Evolutionary conservation across 1,140 invertebrate species (phyloP).

Genomic region (Drosophila willistoni): DNA sequence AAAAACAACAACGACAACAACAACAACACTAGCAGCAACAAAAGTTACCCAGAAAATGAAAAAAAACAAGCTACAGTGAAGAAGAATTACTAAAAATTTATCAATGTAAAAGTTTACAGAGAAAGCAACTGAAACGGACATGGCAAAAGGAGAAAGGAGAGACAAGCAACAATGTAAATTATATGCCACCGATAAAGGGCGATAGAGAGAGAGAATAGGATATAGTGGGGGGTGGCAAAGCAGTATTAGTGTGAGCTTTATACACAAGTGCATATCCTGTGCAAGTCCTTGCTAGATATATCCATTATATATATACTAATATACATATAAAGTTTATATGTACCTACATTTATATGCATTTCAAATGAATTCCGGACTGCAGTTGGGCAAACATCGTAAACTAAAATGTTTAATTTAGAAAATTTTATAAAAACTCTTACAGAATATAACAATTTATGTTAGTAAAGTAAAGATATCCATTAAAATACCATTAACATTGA

Average conservation of each 20-base stretch:
- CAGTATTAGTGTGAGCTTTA: slow-evolving; percentile 4
- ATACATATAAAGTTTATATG: slow-evolving; percentile 11
- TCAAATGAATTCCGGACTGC: slow-evolving; percentile 9
- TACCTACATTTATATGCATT: slow-evolving; percentile 23
- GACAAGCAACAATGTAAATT: slow-evolving; percentile 80
- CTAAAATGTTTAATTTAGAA: slow-evolving; percentile 22
- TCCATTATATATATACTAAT: neutral
- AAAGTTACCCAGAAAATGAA: slow-evolving; percentile 58
- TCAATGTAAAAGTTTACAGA: slow-evolving; percentile 73
- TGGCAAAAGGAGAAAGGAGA: neutral
- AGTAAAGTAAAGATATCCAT: neutral
- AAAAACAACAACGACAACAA: neutral
- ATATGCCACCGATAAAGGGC: slow-evolving; percentile 54
- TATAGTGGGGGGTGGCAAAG: too few relatives aligned
- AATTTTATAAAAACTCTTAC: slow-evolving; percentile 1
- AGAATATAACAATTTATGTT: neutral
- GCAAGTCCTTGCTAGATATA: slow-evolving; percentile 39
- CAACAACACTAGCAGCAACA: neutral
- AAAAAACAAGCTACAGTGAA: slow-evolving; percentile 58
- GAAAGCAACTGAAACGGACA: neutral
- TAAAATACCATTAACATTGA: too few relatives aligned
- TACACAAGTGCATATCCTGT: slow-evolving; percentile 10
- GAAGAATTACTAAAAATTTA: slow-evolving; percentile 81
- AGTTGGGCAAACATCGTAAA: slow-evolving; percentile 28
- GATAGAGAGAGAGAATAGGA: neutral